Percentiles rank a stretch among this genome's conserved stretches.
Conservation (phyloP, 1,140 invertebrate genomes). For the Macrocentrus cingulum region DNA sequence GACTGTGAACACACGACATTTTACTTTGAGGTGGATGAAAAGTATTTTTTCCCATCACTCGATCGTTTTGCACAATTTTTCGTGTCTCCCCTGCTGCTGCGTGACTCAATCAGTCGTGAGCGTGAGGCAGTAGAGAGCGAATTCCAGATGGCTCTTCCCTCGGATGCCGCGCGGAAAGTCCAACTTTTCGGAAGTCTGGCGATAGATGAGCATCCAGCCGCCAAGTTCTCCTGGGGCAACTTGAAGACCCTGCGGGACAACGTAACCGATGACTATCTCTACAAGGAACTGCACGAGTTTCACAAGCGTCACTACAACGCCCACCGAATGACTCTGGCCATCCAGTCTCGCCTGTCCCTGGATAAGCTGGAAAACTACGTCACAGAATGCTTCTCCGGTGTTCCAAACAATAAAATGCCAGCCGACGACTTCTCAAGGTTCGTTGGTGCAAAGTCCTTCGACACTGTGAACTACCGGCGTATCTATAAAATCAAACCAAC, state of each 20-base stretch:
- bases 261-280: conserved; percentile 66
- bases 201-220: conserved; percentile 70
- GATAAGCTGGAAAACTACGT: conserved; percentile 74
- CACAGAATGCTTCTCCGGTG: conserved; percentile 64
- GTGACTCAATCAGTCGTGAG: conserved; percentile 84
- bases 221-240: conserved; percentile 86
- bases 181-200: conserved; percentile 74
- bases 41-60: conserved; percentile 71
- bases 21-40: conserved; percentile 84
- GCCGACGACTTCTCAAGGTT: conserved; percentile 64
- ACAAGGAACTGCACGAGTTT: conserved; percentile 75
- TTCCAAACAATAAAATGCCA: conserved; percentile 66
- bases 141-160: conserved; percentile 72
- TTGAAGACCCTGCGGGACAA: conserved; percentile 73
- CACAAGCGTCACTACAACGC: conserved; percentile 82
- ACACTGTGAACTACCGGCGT: conserved; percentile 67
- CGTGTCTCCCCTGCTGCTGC: conserved; percentile 81
- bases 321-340: conserved; percentile 83
- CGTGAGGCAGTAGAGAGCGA: conserved; percentile 91
- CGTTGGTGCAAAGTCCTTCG: conserved; percentile 60
- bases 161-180: conserved; percentile 70
- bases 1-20: conserved; percentile 84
- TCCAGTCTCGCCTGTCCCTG: conserved; percentile 79
- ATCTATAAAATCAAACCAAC: conserved; percentile 80
- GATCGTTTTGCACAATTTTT: conserved; percentile 92